Conservation (phyloP, 2,113 vertebrate species). For the Colistium nudipinnis region DNA sequence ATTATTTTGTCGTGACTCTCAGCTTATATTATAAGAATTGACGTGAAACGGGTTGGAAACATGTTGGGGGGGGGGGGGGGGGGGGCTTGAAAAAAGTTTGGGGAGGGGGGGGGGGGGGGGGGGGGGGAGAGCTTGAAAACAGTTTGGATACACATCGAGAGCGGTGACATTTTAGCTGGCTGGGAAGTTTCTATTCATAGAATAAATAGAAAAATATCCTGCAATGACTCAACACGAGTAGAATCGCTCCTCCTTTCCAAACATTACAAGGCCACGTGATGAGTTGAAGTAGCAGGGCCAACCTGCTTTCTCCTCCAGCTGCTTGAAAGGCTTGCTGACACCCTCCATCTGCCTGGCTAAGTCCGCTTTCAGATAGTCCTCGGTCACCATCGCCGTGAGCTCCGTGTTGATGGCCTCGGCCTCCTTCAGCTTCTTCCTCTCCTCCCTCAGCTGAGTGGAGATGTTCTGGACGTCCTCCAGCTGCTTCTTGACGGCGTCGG, state of each 20-base stretch:
- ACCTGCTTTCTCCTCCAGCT: constrained; percentile 96
- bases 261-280: constrained; percentile 33
- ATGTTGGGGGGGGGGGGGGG: no score
- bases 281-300: constrained; percentile 60
- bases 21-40: no score
- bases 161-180: background rate
- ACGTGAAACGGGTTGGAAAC: no score
- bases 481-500: constrained; percentile 90
- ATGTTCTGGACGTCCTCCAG: constrained; percentile 86
- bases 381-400: constrained; percentile 88
- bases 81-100: no score
- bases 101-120: no score
- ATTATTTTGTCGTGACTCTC: background rate
- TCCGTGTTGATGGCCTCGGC: constrained; percentile 87
- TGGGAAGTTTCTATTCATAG: constrained; percentile 16
- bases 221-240: constrained; percentile 36
- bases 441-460: constrained; percentile 85
- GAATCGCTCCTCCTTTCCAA: constrained; percentile 26
- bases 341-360: constrained; percentile 89
- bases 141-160: background rate
- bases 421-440: constrained; percentile 85
- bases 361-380: constrained; percentile 95
- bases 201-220: constrained; percentile 17
- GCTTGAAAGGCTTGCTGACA: constrained; percentile 89
- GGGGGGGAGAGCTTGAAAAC: no score